phyloP scores from a whole-genome alignment of 2,888 invertebrate species.

The Chaetoderma sp. region DNA sequence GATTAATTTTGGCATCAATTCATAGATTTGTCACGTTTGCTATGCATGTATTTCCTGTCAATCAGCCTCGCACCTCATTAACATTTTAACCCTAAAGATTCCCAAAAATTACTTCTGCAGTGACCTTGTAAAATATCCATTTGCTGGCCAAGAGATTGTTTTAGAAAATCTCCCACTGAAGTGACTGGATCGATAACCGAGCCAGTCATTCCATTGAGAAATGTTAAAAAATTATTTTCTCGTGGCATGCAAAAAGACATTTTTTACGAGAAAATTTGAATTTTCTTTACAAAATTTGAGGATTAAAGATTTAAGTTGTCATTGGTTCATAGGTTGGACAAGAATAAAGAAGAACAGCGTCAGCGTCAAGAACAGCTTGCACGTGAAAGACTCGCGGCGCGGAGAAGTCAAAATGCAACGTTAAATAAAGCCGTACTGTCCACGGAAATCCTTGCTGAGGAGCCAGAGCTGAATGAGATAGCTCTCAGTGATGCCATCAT shows the following conservation, averaged over 20 bases:
- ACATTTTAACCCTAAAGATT: too few species aligned
- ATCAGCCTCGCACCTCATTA: too few species aligned
- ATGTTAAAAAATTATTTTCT: background rate
- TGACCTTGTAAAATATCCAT: too few species aligned
- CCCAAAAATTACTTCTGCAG: too few species aligned
- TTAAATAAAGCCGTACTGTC: background rate
- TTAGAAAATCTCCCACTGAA: too few species aligned
- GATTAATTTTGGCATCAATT: too few species aligned
- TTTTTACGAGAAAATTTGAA: background rate
- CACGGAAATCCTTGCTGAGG: constrained; percentile 2
- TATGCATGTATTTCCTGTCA: too few species aligned
- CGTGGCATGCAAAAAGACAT: too few species aligned
- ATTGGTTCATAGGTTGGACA: constrained; percentile 26
- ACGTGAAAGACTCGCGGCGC: constrained; percentile 51
- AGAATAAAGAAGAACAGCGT: constrained; percentile 45
- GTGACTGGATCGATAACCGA: background rate
- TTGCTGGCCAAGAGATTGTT: too few species aligned
- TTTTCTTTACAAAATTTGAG: background rate
- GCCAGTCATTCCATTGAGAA: background rate
- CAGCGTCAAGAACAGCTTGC: constrained; percentile 55
- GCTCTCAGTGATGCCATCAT: constrained; percentile 51
- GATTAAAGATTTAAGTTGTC: background rate
- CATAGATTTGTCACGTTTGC: too few species aligned
- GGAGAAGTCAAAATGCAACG: background rate
- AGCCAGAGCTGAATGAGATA: constrained; percentile 41